Evolutionary conservation across 1,140 invertebrate species (phyloP).

Genomic region (Scaptodrosophila lebanonensis): DNA sequence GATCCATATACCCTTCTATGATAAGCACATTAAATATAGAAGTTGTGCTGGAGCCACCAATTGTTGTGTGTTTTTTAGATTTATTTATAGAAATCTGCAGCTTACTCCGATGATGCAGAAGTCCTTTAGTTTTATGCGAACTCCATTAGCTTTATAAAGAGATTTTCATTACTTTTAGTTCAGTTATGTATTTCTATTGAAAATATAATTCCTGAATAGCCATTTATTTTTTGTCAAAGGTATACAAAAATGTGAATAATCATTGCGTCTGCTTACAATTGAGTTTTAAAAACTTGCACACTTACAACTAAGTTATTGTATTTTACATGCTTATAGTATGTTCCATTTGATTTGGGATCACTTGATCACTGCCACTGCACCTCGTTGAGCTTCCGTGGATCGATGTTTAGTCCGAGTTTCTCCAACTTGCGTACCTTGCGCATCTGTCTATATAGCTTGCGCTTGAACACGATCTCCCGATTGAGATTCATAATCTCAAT

Average conservation of each 20-base stretch:
- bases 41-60: no score
- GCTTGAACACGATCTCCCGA: slow-evolving; percentile 58
- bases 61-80: no score
- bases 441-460: slow-evolving; percentile 55
- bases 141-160: no score
- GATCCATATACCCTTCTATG: no score
- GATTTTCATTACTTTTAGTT: no score
- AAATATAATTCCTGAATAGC: no score
- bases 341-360: slow-evolving; percentile 3
- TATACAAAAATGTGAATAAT: slow-evolving; percentile 6
- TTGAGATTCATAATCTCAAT: slow-evolving; percentile 65
- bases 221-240: slow-evolving; percentile 5
- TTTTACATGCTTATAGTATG: slow-evolving; percentile 64
- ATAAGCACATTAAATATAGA: no score
- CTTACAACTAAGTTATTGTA: slow-evolving; percentile 39
- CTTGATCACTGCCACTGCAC: slow-evolving; percentile 32
- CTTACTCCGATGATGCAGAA: no score
- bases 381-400: slow-evolving; percentile 40
- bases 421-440: slow-evolving; percentile 59
- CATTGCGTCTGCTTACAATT: slow-evolving; percentile 22
- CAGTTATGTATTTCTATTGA: no score
- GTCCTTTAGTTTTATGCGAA: no score
- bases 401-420: slow-evolving; percentile 50
- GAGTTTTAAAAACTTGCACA: slow-evolving; percentile 56
- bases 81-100: no score